Percentiles rank a stretch among this genome's conserved stretches.
Evolutionary conservation across 2,888 invertebrate genomes (phyloP).

Genomic region (Nesidiocoris tenuis): DNA sequence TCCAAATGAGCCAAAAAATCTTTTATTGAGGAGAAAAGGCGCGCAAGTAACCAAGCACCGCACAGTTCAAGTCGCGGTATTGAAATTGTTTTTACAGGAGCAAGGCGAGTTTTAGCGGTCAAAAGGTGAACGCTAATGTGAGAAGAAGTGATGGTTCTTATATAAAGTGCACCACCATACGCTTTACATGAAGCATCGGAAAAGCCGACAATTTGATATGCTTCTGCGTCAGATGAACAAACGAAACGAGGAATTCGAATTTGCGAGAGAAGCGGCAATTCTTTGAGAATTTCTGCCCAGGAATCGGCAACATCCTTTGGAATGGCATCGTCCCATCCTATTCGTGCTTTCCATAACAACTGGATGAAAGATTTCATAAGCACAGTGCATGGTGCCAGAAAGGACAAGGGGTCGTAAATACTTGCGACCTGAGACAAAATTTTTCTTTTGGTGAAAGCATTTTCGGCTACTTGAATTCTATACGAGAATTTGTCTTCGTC

Average conservation of each 20-base stretch:
- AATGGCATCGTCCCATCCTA: conserved; percentile 15
- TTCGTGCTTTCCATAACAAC: conserved; percentile 9
- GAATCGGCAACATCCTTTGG: not conserved
- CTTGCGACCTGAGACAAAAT: conserved; percentile 42
- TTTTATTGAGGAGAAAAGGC: not conserved
- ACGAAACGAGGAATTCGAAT: conserved; percentile 15
- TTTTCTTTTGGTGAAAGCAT: conserved; percentile 45
- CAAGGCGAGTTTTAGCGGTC: conserved; percentile 3
- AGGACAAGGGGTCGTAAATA: conserved; percentile 15
- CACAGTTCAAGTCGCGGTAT: conserved; percentile 12
- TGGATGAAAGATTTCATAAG: conserved; percentile 2
- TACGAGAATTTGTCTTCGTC: conserved; percentile 43
- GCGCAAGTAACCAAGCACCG: not conserved
- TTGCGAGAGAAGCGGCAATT: conserved; percentile 1
- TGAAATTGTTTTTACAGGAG: conserved; percentile 6
- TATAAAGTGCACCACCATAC: conserved; percentile 10
- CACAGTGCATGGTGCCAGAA: conserved; percentile 4
- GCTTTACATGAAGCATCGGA: conserved; percentile 9
- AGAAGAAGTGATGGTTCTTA: not conserved
- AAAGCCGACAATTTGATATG: conserved; percentile 14
- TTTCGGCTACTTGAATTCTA: conserved; percentile 6
- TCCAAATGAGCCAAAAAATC: not conserved
- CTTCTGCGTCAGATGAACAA: not conserved
- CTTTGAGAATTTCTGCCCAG: not conserved
- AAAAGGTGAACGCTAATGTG: not conserved